Evolutionary conservation across 1,140 invertebrate species (phyloP).

Genomic region (Octopus bimaculoides): DNA sequence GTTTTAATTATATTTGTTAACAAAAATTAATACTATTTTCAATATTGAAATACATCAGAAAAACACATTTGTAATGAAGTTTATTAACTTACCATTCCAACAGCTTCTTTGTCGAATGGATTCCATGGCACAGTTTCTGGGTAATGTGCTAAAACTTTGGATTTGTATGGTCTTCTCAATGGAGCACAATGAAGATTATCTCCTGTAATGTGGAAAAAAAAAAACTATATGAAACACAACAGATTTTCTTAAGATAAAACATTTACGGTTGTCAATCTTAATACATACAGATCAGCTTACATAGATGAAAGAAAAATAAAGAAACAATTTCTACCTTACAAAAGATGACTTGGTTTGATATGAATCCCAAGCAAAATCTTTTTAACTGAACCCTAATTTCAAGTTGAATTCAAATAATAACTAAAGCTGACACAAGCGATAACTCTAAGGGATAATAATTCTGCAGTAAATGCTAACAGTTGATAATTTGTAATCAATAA

Average conservation of each 20-base stretch:
- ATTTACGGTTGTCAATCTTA: not conserved
- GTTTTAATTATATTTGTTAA: no score
- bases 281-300: not conserved
- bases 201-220: slow-evolving; percentile 63
- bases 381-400: not conserved
- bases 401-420: no score
- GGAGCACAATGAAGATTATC: slow-evolving; percentile 70
- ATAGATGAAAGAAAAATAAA: not conserved
- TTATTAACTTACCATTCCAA: slow-evolving; percentile 76
- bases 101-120: slow-evolving; percentile 90
- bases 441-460: no score
- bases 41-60: no score
- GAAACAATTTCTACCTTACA: not conserved
- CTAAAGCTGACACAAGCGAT: no score
- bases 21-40: no score
- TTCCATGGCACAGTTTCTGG: slow-evolving; percentile 86
- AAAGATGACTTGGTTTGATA: no score
- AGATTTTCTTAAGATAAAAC: not conserved
- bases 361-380: not conserved
- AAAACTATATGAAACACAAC: not conserved
- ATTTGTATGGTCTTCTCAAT: slow-evolving; percentile 89
- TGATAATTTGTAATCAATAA: no score
- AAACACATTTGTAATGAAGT: no score
- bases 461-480: no score
- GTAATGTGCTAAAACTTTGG: slow-evolving; percentile 90